Evolutionary conservation across 2,888 invertebrate species (phyloP), one percentile per base, ranked within the genome.

Genomic region (Oscheius sp.): DNA sequence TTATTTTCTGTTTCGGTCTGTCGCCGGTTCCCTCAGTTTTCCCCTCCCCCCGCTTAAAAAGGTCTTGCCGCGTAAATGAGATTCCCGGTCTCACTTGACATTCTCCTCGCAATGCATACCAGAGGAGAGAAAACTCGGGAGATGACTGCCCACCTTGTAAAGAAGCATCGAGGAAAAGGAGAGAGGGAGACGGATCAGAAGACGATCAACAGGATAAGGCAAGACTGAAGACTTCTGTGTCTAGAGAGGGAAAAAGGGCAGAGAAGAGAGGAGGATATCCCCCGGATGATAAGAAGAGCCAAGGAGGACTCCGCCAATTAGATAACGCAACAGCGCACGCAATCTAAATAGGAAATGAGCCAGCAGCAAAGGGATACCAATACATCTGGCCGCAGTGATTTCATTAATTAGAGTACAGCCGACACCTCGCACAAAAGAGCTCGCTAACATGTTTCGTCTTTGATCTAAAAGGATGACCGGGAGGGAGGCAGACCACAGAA

Each of bases 251-350:
- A 46, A 68, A 35, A 35, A 35, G 35, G 35, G 45, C 16, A 55
- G 46, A 45, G 64, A 53, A 64, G 21, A 63, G n/a, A 64, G 56
- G 41, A 52, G 45, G 63, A 46, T 25, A 25, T 46, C 43, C 45
- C 35, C 25, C 35, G 18, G 58, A 58, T n/a, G 35, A 35, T 35
- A 35, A 35, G 35, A 35, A 35, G 35, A 35, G 58, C 25, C n/a
- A n/a, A n/a, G n/a, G 29, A 58, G 58, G n/a, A 23, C 63, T 25
- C 46, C n/a, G 45, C 18, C 66, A 66, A 66, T 66, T 66, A 66
- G 66, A 66, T 66, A 66, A 66, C 66, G 52, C 52, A 66, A 66
- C 66, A 66, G 52, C 66, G 52, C 66, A 66, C 63, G 66, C 66
- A 66, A 66, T 66, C 66, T 66, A 66, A 66, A 66, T 66, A 52